These are phyloP conservation scores for Choristoneura rosaceana DNA, from an alignment of 2,888 invertebrate species.

Conservation along the genomic window DNA sequence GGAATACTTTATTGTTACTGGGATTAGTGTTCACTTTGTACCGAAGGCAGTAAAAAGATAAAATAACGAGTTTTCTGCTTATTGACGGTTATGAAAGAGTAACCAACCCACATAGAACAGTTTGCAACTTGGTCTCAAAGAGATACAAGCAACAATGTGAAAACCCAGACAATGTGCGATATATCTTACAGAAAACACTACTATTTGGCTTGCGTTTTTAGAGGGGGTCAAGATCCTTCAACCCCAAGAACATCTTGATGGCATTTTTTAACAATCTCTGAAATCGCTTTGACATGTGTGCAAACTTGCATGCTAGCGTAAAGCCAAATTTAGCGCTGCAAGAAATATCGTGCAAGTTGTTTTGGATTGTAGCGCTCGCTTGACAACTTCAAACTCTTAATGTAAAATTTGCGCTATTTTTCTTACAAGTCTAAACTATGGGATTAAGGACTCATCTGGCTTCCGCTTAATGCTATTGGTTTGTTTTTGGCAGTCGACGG, in stretches of 20 bases:
- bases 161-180: slow-evolving; percentile 1
- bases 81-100: slow-evolving; percentile 5
- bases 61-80: slow-evolving; percentile 26
- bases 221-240: neutral
- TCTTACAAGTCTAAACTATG: no score
- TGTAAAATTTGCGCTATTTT: no score
- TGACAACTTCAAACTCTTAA: no score
- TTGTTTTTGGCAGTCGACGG: neutral
- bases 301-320: no score
- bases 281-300: no score
- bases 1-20: slow-evolving; percentile 25
- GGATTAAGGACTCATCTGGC: no score
- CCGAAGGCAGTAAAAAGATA: neutral
- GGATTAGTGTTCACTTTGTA: slow-evolving; percentile 24
- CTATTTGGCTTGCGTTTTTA: neutral
- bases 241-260: neutral
- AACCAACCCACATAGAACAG: neutral
- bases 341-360: no score
- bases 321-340: no score
- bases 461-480: no score
- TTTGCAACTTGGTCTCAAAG: neutral
- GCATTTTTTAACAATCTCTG: no score
- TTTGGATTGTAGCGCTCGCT: no score
- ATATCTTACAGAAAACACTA: neutral
- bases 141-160: slow-evolving; percentile 13